A percentile compares a stretch with the other conserved stretches of the same genome.
phyloP scores from a whole-genome alignment of 2,113 vertebrate genomes.

The Lutjanus erythropterus region DNA sequence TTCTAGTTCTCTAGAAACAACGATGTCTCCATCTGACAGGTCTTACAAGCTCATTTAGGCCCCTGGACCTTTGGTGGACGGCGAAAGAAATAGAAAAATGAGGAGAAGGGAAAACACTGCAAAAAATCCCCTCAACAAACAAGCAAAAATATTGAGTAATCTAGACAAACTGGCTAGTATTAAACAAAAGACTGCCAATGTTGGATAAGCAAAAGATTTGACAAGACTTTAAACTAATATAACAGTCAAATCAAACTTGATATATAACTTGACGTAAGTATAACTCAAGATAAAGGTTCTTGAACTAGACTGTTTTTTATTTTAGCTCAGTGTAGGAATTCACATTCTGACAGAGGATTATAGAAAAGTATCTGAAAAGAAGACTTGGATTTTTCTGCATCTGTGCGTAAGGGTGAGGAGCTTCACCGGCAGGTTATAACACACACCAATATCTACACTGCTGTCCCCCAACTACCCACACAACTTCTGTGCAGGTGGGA shows the following conservation, averaged over 20 bases:
- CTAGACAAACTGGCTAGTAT: neutral
- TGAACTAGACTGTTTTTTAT: no score
- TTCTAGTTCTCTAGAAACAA: slow-evolving; percentile 37
- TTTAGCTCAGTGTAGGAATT: neutral
- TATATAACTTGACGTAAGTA: no score
- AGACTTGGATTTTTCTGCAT: neutral
- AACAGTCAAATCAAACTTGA: neutral
- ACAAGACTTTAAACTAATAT: neutral
- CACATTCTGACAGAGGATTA: neutral
- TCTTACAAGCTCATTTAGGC: slow-evolving; percentile 28
- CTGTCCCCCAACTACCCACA: neutral
- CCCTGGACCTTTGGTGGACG: slow-evolving; percentile 20
- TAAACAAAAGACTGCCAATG: neutral
- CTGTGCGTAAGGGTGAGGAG: neutral
- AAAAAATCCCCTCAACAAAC: neutral
- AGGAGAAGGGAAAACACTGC: neutral
- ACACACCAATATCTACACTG: neutral
- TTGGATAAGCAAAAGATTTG: neutral
- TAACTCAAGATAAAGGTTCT: neutral
- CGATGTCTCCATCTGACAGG: slow-evolving; percentile 39
- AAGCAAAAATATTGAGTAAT: slow-evolving; percentile 9
- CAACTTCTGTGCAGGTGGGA: slow-evolving; percentile 4
- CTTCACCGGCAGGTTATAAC: neutral
- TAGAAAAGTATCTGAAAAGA: neutral
- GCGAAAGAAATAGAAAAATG: slow-evolving; percentile 4